Percentiles rank a stretch among this genome's conserved stretches.
Evolutionary conservation across 2,888 invertebrate species (phyloP).

Genomic region (Thereva unica): DNA sequence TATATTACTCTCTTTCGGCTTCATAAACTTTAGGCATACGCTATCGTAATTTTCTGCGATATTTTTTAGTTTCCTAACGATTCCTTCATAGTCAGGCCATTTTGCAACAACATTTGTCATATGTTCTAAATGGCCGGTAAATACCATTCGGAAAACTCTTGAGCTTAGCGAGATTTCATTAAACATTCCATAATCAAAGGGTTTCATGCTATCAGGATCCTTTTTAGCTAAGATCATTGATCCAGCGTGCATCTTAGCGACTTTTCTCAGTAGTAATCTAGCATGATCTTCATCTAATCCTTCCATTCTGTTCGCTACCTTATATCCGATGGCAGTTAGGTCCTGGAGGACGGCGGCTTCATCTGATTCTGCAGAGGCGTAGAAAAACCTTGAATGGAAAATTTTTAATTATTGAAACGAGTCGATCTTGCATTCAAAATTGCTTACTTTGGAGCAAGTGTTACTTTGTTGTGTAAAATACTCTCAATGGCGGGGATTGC

Average conservation of each 20-base stretch:
- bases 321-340: slow-evolving; percentile 59
- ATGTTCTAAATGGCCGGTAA: too few species aligned
- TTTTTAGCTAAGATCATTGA: slow-evolving; percentile 61
- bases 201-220: slow-evolving; percentile 46
- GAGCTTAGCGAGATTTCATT: too few species aligned
- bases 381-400: slow-evolving; percentile 49
- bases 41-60: neutral
- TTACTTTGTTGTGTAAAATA: too few species aligned
- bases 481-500: too few species aligned
- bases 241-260: slow-evolving; percentile 63
- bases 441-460: neutral
- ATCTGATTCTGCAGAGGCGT: slow-evolving; percentile 52
- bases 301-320: slow-evolving; percentile 59
- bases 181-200: too few species aligned
- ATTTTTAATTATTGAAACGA: neutral
- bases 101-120: too few species aligned
- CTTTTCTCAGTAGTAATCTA: slow-evolving; percentile 58
- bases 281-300: slow-evolving; percentile 62
- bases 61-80: neutral
- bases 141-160: too few species aligned
- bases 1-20: neutral
- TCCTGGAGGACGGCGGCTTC: slow-evolving; percentile 56
- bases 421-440: neutral
- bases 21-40: neutral
- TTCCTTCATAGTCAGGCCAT: too few species aligned